Evolutionary conservation across 2,888 invertebrate genomes (phyloP).

Genomic region (Hedya salicella): DNA sequence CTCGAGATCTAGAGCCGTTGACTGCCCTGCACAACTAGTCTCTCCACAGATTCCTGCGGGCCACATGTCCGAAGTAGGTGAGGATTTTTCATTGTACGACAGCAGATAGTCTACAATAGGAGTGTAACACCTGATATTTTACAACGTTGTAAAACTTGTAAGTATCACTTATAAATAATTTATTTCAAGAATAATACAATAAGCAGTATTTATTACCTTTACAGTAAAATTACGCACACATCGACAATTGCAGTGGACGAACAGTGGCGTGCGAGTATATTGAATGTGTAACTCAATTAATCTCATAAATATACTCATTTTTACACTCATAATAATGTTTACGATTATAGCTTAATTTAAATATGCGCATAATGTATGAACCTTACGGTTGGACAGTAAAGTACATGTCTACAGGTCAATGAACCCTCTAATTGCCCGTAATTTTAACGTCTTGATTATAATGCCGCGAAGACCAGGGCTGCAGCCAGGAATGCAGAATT

Average conservation of each 20-base stretch:
- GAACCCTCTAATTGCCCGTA: slow-evolving; percentile 71
- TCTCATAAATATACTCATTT: slow-evolving; percentile 17
- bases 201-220: no score
- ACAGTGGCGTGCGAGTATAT: not conserved
- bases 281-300: slow-evolving; percentile 5
- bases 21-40: no score
- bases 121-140: no score
- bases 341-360: slow-evolving; percentile 21
- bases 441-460: slow-evolving; percentile 72
- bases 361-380: slow-evolving; percentile 8
- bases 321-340: slow-evolving; percentile 5
- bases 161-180: no score
- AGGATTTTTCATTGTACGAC: no score
- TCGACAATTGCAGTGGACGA: not conserved
- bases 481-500: slow-evolving; percentile 55
- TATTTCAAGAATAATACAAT: no score
- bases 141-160: no score
- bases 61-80: no score
- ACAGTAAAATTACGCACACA: not conserved
- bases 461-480: slow-evolving; percentile 53
- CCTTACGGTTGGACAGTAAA: slow-evolving; percentile 10
- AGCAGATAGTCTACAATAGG: no score
- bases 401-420: slow-evolving; percentile 53
- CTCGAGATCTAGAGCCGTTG: no score
- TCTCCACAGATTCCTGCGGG: no score